Conservation (phyloP, 2,888 invertebrate genomes). For the Parascotia fuliginaria region DNA sequence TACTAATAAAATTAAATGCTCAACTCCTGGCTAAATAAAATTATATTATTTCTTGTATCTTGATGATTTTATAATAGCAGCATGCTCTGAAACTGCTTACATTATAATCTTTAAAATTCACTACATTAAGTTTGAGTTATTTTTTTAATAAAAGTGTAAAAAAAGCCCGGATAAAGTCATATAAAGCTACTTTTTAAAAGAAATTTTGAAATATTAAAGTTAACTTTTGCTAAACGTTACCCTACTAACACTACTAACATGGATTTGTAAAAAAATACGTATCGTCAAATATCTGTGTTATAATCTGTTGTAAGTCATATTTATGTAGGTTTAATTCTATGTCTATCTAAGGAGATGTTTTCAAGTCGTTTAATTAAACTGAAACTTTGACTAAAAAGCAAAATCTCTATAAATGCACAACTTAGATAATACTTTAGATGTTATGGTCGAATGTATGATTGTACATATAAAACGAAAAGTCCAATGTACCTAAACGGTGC, state of each 20-base stretch:
- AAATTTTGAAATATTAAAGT: too few relatives aligned
- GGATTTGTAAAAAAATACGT: conserved; percentile 53
- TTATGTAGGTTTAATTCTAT: conserved; percentile 41
- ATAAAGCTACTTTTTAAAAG: too few relatives aligned
- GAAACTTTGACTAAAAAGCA: background rate
- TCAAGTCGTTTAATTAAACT: background rate
- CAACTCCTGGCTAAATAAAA: too few relatives aligned
- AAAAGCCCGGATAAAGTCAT: too few relatives aligned
- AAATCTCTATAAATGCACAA: conserved; percentile 12
- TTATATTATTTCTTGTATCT: too few relatives aligned
- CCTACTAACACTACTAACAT: conserved; percentile 37
- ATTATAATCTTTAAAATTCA: too few relatives aligned
- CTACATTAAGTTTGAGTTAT: too few relatives aligned
- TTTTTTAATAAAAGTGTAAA: too few relatives aligned
- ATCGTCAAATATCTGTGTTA: conserved; percentile 82
- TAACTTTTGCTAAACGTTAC: too few relatives aligned
- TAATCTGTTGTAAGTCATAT: conserved; percentile 61
- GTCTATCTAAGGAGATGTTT: conserved; percentile 19
- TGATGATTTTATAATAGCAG: too few relatives aligned
- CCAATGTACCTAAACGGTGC: conserved; percentile 81
- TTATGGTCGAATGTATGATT: conserved; percentile 49
- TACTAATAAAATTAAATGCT: too few relatives aligned
- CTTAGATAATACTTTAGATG: conserved; percentile 26
- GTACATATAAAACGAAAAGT: conserved; percentile 65
- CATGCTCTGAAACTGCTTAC: too few relatives aligned